A percentile compares a stretch with the other conserved stretches of the same genome.
These are phyloP conservation scores for Microtus montanus DNA, from an alignment of 2,113 vertebrate species.

Conservation along the genomic window DNA sequence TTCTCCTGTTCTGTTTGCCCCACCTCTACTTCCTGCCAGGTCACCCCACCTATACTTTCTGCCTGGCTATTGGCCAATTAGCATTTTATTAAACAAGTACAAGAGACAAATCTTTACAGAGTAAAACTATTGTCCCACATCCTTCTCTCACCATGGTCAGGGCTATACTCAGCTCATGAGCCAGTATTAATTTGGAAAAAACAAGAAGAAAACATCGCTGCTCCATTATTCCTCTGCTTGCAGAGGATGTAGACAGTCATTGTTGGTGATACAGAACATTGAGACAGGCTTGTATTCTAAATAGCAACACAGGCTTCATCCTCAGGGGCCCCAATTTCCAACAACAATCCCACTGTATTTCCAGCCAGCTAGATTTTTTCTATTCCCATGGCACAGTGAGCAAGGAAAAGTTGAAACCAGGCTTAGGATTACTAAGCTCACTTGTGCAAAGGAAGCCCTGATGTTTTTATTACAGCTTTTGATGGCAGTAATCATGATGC, in stretches of 20 bases:
- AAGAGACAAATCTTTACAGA: too few relatives aligned
- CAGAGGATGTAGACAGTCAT: conserved; percentile 67
- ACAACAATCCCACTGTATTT: conserved; percentile 46
- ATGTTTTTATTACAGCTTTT: not conserved
- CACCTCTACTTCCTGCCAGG: too few relatives aligned
- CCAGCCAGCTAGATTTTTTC: conserved; percentile 29
- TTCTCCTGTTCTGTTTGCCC: too few relatives aligned
- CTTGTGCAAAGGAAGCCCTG: not conserved
- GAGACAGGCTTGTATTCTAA: conserved; percentile 67
- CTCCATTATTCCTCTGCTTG: conserved; percentile 49
- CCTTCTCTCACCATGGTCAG: not conserved
- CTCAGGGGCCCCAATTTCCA: conserved; percentile 21
- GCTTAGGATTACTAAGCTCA: not conserved
- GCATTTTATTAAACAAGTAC: too few relatives aligned
- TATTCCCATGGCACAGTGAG: not conserved
- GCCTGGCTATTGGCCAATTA: too few relatives aligned
- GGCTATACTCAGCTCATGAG: not conserved
- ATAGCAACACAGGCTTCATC: conserved; percentile 45
- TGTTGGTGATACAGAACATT: conserved; percentile 67
- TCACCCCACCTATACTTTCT: too few relatives aligned
- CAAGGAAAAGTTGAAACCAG: not conserved
- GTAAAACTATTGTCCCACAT: too few relatives aligned
- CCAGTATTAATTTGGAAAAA: conserved; percentile 40
- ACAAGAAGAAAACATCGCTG: not conserved
- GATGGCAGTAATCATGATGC: not conserved